phyloP scores from a whole-genome alignment of 2,888 invertebrate genomes.

The Tinea semifulvella region DNA sequence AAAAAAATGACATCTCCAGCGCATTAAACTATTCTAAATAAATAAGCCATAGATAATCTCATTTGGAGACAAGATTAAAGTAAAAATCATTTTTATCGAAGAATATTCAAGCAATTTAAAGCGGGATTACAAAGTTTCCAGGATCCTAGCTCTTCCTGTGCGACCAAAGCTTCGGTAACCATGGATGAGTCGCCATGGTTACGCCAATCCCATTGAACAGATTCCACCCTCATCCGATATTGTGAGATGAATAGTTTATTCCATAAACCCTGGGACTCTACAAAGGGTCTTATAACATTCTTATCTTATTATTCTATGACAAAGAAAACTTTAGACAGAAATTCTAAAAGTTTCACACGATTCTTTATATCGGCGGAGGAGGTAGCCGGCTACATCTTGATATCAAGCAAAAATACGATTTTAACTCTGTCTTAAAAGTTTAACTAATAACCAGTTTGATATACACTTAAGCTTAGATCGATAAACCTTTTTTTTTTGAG shows the following conservation, averaged over 20 bases:
- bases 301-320: conserved; percentile 11
- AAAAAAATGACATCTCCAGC: too few relatives aligned
- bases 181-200: conserved; percentile 47
- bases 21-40: too few relatives aligned
- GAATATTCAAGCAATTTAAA: not conserved
- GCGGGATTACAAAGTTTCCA: not conserved
- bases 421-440: conserved; percentile 4
- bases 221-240: conserved; percentile 51
- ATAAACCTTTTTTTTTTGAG: too few relatives aligned
- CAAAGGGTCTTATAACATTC: conserved; percentile 12
- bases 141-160: not conserved
- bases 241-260: conserved; percentile 53
- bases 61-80: too few relatives aligned
- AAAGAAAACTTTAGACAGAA: conserved; percentile 11
- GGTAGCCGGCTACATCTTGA: conserved; percentile 17
- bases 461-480: too few relatives aligned
- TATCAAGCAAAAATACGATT: conserved; percentile 11
- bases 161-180: conserved; percentile 23
- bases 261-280: conserved; percentile 35
- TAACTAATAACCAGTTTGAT: not conserved
- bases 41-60: too few relatives aligned
- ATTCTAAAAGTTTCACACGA: conserved; percentile 7
- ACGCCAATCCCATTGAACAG: conserved; percentile 50
- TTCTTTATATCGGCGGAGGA: conserved; percentile 14
- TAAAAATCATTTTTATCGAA: too few relatives aligned